These are phyloP conservation scores for Barypeithes pellucidus DNA, from an alignment of 2,888 invertebrate genomes.

Conservation along the genomic window DNA sequence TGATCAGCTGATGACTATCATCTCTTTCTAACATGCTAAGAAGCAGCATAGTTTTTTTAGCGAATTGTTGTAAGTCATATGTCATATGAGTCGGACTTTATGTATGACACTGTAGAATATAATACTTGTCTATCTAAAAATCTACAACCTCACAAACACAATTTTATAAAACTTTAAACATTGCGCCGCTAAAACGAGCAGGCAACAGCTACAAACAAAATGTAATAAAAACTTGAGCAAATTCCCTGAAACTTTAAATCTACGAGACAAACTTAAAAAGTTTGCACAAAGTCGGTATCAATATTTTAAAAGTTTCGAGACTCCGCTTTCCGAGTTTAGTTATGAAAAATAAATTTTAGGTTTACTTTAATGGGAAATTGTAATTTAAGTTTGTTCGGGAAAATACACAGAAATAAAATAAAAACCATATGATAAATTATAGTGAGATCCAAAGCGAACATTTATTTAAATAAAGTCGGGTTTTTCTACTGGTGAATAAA, in stretches of 20 bases:
- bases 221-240: constrained; percentile 43
- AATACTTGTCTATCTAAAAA: background rate
- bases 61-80: no score
- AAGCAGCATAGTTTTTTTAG: no score
- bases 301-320: constrained; percentile 52
- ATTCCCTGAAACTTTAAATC: constrained; percentile 37
- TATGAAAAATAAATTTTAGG: constrained; percentile 49
- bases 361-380: constrained; percentile 48
- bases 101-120: no score
- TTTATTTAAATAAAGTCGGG: background rate
- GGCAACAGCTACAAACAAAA: constrained; percentile 44
- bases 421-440: background rate
- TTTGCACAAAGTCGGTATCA: constrained; percentile 51
- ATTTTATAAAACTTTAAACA: constrained; percentile 32
- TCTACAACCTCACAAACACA: constrained; percentile 9
- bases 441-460: background rate
- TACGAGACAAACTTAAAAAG: constrained; percentile 42
- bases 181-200: constrained; percentile 30
- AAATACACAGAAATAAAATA: constrained; percentile 26
- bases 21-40: no score
- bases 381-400: constrained; percentile 46
- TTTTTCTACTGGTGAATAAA: no score
- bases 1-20: no score
- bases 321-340: constrained; percentile 41
- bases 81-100: no score